Base-by-base conservation (phyloP, 1,140 invertebrate species). In the Chymomyza costata region DNA sequence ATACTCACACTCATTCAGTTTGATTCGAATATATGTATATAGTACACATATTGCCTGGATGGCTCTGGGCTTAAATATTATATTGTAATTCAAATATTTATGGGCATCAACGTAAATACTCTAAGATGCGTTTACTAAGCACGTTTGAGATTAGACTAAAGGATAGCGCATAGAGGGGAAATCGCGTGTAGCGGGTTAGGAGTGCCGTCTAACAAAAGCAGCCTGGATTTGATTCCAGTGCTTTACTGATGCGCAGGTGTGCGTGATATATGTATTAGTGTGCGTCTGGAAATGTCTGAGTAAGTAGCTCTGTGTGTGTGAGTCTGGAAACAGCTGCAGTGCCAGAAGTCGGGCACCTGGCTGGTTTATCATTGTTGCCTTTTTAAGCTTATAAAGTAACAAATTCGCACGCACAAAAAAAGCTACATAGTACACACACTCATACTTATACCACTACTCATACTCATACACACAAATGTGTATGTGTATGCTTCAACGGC, bases 1-100 rank as follows among this genome's bases (percentile, higher is more conserved):
- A n/a, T n/a, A n/a, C n/a, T n/a, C n/a, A n/a, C n/a, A n/a, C n/a
- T n/a, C n/a, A n/a, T n/a, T n/a, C n/a, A n/a, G n/a, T n/a, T n/a
- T n/a, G n/a, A n/a, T n/a, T n/a, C n/a, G n/a, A n/a, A n/a, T n/a
- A n/a, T n/a, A n/a, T n/a, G n/a, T n/a, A n/a, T n/a, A n/a, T n/a
- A n/a, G n/a, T n/a, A n/a, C n/a, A n/a, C n/a, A n/a, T n/a, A n/a
- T n/a, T n/a, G n/a, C n/a, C n/a, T n/a, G n/a, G n/a, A n/a, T n/a
- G 48, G 48, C 65, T 69, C 62, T 31, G 56, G 48, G 48, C 73
- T 78, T 80, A 78, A 81, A 78, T 80, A 78, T 80, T 80, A 78
- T 80, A 80, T 81, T 78, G 73, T 78, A 78, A 78, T 78, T 78
- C 73, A 78, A 78, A 78, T 78, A 80, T 78, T 80, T 78, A 78